Evolutionary conservation across 2,888 invertebrate species (phyloP).

Genomic region (Lagria hirta): DNA sequence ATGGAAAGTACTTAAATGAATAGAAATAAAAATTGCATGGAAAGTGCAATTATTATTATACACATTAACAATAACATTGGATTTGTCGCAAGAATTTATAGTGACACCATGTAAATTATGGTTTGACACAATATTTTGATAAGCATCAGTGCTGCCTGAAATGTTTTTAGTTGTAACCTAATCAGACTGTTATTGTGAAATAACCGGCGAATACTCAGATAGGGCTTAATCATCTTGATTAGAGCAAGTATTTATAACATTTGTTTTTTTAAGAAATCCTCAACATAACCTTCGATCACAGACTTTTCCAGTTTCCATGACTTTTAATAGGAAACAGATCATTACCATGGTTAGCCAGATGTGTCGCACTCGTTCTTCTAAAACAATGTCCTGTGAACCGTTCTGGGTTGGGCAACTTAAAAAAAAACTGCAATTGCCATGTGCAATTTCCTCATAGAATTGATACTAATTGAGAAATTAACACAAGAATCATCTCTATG

Average conservation of each 20-base stretch:
- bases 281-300: slow-evolving; percentile 32
- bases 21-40: too few relatives aligned
- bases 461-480: slow-evolving; percentile 29
- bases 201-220: too few relatives aligned
- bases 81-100: slow-evolving; percentile 3
- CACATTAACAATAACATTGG: slow-evolving; percentile 6
- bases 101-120: too few relatives aligned
- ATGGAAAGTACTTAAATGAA: too few relatives aligned
- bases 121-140: slow-evolving; percentile 5
- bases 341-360: slow-evolving; percentile 28
- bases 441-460: slow-evolving; percentile 28
- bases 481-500: slow-evolving; percentile 22
- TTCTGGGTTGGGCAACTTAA: slow-evolving; percentile 27
- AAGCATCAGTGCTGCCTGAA: slow-evolving; percentile 1
- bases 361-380: slow-evolving; percentile 29
- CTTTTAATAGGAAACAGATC: slow-evolving; percentile 31
- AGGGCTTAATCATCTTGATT: slow-evolving; percentile 4
- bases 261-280: slow-evolving; percentile 32
- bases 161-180: neutral
- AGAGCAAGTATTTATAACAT: slow-evolving; percentile 5
- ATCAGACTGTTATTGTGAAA: neutral
- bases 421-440: slow-evolving; percentile 26
- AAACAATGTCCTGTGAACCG: slow-evolving; percentile 32
- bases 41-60: too few relatives aligned
- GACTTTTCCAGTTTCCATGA: slow-evolving; percentile 31